Evolutionary conservation across 2,113 vertebrate genomes (phyloP).

Genomic region (Phrynocephalus versicolor): DNA sequence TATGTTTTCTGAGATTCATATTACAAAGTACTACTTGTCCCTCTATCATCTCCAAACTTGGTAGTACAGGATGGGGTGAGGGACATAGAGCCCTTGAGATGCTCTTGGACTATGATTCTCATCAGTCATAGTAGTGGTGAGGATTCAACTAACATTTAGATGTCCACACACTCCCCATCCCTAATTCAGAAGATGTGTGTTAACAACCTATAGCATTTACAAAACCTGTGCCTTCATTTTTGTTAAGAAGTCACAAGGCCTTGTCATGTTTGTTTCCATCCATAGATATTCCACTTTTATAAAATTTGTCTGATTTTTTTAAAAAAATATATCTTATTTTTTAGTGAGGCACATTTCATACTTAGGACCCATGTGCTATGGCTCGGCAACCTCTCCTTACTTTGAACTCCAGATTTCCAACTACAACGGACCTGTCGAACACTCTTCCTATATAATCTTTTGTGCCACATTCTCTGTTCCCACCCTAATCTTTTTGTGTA

Average conservation of each 20-base stretch:
- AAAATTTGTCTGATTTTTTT: no score
- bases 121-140: neutral
- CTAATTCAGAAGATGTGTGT: neutral
- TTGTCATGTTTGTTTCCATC: neutral
- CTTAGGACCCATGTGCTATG: neutral
- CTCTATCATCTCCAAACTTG: neutral
- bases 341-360: no score
- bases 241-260: neutral
- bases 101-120: neutral
- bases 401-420: neutral
- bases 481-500: neutral
- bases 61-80: neutral
- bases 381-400: neutral
- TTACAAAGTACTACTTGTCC: neutral
- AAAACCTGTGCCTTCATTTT: neutral
- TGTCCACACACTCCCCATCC: no score
- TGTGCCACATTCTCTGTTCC: neutral
- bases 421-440: neutral
- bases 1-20: neutral
- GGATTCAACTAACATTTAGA: no score
- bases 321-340: neutral
- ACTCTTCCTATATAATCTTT: accelerated
- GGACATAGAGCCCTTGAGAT: neutral
- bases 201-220: no score
- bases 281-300: neutral